These are phyloP conservation scores for Dissostichus mawsoni DNA, from an alignment of 2,113 vertebrate genomes.

Conservation along the genomic window DNA sequence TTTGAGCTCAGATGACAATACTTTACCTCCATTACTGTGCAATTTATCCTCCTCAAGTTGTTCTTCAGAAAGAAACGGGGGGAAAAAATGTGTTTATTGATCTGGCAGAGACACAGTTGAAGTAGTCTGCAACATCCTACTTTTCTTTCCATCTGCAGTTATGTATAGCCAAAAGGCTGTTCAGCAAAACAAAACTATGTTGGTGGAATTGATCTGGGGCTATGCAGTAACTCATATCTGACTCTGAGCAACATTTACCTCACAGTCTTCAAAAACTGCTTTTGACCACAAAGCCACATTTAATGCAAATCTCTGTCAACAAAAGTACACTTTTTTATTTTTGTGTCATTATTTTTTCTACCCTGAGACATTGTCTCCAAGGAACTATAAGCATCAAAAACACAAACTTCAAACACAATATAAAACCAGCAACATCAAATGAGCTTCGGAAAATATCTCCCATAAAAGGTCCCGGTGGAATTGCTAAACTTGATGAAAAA, in stretches of 20 bases:
- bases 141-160: conserved; percentile 47
- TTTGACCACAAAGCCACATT: conserved; percentile 26
- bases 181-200: conserved; percentile 41
- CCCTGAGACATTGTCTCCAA: conserved; percentile 51
- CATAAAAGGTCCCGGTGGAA: conserved; percentile 59
- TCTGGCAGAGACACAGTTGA: conserved; percentile 48
- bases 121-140: conserved; percentile 36
- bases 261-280: conserved; percentile 11
- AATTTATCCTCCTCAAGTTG: conserved; percentile 88
- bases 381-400: conserved; percentile 57
- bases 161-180: conserved; percentile 35
- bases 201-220: conserved; percentile 49
- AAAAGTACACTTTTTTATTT: background rate
- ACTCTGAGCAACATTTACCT: conserved; percentile 37
- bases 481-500: conserved; percentile 34
- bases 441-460: conserved; percentile 45
- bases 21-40: conserved; percentile 86
- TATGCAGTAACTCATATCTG: conserved; percentile 32
- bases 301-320: conserved; percentile 54
- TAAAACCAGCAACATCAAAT: conserved; percentile 66
- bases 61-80: conserved; percentile 79
- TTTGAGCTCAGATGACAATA: conserved; percentile 65
- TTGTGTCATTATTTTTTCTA: conserved; percentile 50
- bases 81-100: conserved; percentile 73
- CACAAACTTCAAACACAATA: conserved; percentile 69